Percentiles rank a stretch among this genome's conserved stretches.
Conservation (phyloP, 92 coral and sea anemone genomes). For the Bergia puertoricense region DNA sequence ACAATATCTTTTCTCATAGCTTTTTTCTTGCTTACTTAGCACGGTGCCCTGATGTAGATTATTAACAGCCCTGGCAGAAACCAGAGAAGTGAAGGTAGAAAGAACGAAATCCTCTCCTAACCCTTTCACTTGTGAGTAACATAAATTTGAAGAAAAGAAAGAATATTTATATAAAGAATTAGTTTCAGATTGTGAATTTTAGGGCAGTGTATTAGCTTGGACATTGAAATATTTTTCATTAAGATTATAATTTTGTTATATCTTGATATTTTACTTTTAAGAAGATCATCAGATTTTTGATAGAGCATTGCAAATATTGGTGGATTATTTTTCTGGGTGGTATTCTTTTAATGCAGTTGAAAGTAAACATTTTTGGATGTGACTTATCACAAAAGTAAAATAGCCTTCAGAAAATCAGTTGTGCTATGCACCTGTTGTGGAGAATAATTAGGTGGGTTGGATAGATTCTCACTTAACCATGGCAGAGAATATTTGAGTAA, state of each 20-base stretch:
- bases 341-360: neutral
- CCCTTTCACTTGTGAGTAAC: constrained; percentile 29
- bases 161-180: neutral
- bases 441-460: constrained; percentile 17
- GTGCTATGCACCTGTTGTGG: constrained; percentile 17
- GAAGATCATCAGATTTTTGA: neutral
- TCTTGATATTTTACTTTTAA: neutral
- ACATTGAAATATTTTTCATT: neutral
- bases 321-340: neutral
- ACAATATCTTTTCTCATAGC: constrained; percentile 12
- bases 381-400: constrained; percentile 3
- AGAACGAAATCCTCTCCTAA: neutral
- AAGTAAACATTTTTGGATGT: constrained; percentile 7
- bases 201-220: no score
- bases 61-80: constrained; percentile 16
- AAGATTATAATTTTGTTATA: no score
- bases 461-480: neutral
- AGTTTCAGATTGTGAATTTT: neutral
- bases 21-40: constrained; percentile 32
- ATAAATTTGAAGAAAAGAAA: neutral
- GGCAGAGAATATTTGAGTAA: neutral
- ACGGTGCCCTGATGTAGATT: constrained; percentile 22
- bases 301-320: neutral
- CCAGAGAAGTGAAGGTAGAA: constrained; percentile 26
- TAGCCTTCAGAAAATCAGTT: constrained; percentile 22